Percentiles rank a stretch among this genome's conserved stretches.
phyloP scores from a whole-genome alignment of 2,797 vertebrate genomes.

The Nothura maculosa region DNA sequence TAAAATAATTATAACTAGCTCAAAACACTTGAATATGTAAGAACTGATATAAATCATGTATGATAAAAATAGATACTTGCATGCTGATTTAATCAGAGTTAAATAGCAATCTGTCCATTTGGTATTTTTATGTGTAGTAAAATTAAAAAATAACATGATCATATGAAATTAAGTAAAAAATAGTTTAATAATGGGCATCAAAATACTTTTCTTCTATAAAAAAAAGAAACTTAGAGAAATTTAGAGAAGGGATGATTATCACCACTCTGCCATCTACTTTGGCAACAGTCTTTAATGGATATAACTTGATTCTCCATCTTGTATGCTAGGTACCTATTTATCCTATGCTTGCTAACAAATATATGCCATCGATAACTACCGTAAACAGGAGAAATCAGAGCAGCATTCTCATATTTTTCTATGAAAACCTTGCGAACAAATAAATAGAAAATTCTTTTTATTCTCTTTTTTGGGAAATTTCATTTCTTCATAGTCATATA shows the following conservation, averaged over 20 bases:
- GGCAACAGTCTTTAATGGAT: not conserved
- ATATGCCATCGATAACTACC: not conserved
- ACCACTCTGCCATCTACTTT: not conserved
- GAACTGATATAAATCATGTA: not conserved
- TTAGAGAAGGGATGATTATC: not conserved
- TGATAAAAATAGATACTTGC: not conserved
- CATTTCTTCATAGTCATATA: not conserved
- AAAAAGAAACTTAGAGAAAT: not conserved
- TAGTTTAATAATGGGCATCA: not conserved
- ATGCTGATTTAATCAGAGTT: not conserved
- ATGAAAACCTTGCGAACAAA: fast-evolving
- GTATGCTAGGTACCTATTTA: not conserved
- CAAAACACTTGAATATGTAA: conserved; percentile 27
- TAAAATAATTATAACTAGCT: not conserved
- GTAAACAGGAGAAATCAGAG: not conserved
- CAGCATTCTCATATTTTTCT: not conserved
- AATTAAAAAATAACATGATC: not conserved
- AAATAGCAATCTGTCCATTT: not conserved
- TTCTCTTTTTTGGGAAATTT: not conserved
- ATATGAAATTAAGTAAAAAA: conserved; percentile 27
- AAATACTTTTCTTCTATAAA: not conserved
- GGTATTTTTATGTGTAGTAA: not conserved
- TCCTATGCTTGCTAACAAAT: not conserved
- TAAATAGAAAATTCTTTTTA: fast-evolving
- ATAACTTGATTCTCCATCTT: not conserved